Evolutionary conservation across 2,797 vertebrate genomes (phyloP), one percentile per base, ranked within the genome.

Genomic region (Margarornis squamiger): DNA sequence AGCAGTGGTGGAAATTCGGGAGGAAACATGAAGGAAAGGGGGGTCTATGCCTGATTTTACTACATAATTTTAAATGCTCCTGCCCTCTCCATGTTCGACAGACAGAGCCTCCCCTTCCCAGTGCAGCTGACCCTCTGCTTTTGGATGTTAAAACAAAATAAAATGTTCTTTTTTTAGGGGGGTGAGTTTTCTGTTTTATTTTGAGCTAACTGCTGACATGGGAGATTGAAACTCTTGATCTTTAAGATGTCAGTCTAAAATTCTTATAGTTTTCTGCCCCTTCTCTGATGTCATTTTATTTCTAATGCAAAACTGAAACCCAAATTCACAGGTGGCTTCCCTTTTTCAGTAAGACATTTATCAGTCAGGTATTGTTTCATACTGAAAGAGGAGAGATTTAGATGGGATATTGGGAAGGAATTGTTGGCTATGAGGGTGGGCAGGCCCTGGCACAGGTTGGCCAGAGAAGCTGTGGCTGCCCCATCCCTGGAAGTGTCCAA

Each of bases 391-490:
- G 38, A 72, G n/a, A 41, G 8, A 46, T 72, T 59, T 52, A 65
- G 26, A 59, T 41, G 9, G 0, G 59, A 32, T 41, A 27, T 8
- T 59, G 18, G 52, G 73, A 59, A 46, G 52, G 10, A 77, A 84
- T 46, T 65, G 0, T 34, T 46, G 4, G 1, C 10, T 46, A 8
- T 2, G 51, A 65, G 14, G 30, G 12, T 32, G 58, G 8, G 0
- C 3, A 45, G 14, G 5, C 1, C 2, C 32, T 70, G 49, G 78
- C 14, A 63, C 6, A 45, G 51, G 10, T 0, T 65, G 0, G 4
- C 7, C 45, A 77, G 45, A 39, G 51, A 26, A 76, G 32, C 49
- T 76, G 49, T 38, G 49, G 23, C n/a, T 90, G 79, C 5, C 2
- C n/a, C 43, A 63, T 71, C n/a, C 51, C 65, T 90, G 58, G 38